Base-by-base conservation (phyloP, 64 coral and sea anemone genomes). In the Stylophora pistillata region DNA sequence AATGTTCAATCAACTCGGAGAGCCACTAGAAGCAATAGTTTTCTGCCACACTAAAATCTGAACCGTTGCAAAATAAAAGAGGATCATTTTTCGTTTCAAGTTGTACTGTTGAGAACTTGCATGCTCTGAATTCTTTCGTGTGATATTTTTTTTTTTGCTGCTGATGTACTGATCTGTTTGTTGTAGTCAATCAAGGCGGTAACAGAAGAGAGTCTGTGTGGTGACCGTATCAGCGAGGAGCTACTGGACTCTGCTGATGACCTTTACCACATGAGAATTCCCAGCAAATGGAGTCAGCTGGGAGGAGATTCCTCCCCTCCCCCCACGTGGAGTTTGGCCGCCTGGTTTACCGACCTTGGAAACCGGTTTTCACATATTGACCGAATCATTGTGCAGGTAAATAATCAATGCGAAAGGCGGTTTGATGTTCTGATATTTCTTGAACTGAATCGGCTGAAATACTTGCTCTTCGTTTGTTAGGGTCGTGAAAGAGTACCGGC, bases 401-500 rank as follows among this genome's bases (percentile, higher is more conserved):
- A 37, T 6, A 52, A 18, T 76, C 23, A 4, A 27, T 65, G 13
- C 30, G 11, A 32, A 2, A 85, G 16, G 17, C 2, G 1, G 68
- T 13, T 69, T 52, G 13, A 87, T 10, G 81, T 29, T 85, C 30
- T 10, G 3, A 54, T 60, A 29, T 1, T 21, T 37, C 41, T 54
- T 33, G 18, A 17, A n/a, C n/a, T n/a, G 10, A 66, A 30, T 30
- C 10, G 29, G 54, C 55, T 31, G 59, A 52, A 33, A 58, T 28
- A 59, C 26, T 15, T 47, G 0, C 20, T 86, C 9, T 63, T 58
- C 64, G 33, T 52, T 88, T 56, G 11, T 18, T 56, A 98, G 96
- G 96, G 96, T 82, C 96, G 96, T 58, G 96, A 98, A 76, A 93
- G 91, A 57, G 87, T 98, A 27, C 96, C 96, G 27, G 96, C 96